These are phyloP conservation scores for Epinotia demarniana DNA, from an alignment of 2,888 invertebrate genomes.

Conservation along the genomic window DNA sequence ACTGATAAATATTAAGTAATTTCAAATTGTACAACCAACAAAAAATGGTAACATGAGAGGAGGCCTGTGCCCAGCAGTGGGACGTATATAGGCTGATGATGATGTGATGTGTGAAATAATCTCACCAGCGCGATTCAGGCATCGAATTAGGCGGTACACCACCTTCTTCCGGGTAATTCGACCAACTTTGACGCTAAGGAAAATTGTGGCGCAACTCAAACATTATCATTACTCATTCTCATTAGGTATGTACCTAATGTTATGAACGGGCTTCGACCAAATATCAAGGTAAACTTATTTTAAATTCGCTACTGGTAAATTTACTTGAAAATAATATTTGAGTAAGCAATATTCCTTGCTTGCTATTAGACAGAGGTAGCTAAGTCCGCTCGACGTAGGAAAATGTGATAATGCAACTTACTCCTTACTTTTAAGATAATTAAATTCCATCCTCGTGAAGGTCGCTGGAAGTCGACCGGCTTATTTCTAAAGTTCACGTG, in stretches of 20 bases:
- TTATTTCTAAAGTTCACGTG: slow-evolving; percentile 37
- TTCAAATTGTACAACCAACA: too few species aligned
- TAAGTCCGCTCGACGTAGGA: slow-evolving; percentile 21
- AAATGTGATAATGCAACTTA: slow-evolving; percentile 48
- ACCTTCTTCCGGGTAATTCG: neutral
- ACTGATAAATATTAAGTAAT: too few species aligned
- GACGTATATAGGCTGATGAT: too few species aligned
- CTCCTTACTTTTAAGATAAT: slow-evolving; percentile 55
- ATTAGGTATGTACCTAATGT: too few species aligned
- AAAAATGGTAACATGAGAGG: too few species aligned
- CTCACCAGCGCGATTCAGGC: neutral
- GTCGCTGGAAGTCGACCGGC: slow-evolving; percentile 42
- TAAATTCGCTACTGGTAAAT: neutral
- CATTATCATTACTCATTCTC: too few species aligned
- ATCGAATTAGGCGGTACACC: neutral
- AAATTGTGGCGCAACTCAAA: too few species aligned
- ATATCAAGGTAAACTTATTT: neutral
- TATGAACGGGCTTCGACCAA: too few species aligned
- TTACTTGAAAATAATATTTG: neutral
- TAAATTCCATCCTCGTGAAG: slow-evolving; percentile 52
- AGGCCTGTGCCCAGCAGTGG: too few species aligned
- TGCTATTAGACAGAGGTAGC: slow-evolving; percentile 18
- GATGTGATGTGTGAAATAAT: too few species aligned
- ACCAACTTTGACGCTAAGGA: neutral
- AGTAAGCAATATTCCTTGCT: slow-evolving; percentile 13